A percentile compares a stretch with the other conserved stretches of the same genome.
phyloP scores from a whole-genome alignment of 2,113 vertebrate species.

The Connochaetes taurinus region DNA sequence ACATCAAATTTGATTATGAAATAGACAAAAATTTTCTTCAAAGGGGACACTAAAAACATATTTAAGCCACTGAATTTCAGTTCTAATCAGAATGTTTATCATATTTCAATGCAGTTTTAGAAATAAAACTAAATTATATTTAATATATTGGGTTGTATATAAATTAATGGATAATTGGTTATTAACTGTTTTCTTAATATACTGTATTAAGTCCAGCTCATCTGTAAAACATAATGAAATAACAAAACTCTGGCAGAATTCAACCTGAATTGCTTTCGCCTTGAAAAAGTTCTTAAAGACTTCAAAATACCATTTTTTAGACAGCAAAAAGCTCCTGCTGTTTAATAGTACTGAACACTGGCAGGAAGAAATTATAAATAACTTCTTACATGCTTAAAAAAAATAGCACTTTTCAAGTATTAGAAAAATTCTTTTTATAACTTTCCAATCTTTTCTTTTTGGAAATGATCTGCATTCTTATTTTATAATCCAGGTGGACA shows the following conservation, averaged over 20 bases:
- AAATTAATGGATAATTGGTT: background rate
- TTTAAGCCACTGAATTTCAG: background rate
- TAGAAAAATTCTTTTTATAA: constrained; percentile 50
- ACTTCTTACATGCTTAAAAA: constrained; percentile 33
- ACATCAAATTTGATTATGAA: constrained; percentile 1
- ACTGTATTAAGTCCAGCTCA: background rate
- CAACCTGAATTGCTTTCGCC: constrained; percentile 45
- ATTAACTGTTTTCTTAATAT: background rate
- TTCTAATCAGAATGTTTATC: constrained; percentile 11
- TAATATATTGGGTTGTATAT: background rate
- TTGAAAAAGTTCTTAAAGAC: constrained; percentile 47
- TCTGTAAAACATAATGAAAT: background rate
- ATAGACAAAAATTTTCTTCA: background rate
- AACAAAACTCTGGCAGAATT: constrained; percentile 16
- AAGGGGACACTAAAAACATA: background rate
- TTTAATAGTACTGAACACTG: constrained; percentile 29
- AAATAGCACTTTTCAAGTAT: constrained; percentile 45
- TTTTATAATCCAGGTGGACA: constrained; percentile 36
- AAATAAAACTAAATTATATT: constrained; percentile 4
- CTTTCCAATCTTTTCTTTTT: constrained; percentile 35
- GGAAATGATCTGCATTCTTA: constrained; percentile 13
- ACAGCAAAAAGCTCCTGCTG: constrained; percentile 42
- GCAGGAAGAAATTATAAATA: constrained; percentile 59
- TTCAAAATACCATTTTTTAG: constrained; percentile 53
- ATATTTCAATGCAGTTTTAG: background rate